A percentile compares a stretch with the other conserved stretches of the same genome.
Conservation (phyloP, 2,888 invertebrate genomes). For the Lasius fuliginosus region DNA sequence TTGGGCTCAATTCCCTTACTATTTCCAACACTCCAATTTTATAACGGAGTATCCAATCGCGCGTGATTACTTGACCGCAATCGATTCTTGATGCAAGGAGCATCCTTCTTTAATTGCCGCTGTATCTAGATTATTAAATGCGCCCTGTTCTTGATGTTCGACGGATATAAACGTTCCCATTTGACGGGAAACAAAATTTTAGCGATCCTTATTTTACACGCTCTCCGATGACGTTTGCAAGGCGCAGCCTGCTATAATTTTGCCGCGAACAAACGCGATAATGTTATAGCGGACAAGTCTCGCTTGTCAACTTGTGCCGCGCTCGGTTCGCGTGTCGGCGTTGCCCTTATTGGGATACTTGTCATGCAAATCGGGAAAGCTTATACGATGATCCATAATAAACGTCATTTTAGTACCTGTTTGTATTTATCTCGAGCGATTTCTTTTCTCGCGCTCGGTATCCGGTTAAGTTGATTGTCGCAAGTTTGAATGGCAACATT, state of each 20-base stretch:
- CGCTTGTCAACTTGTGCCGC: conserved; percentile 33
- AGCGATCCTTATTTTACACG: conserved; percentile 9
- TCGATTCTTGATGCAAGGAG: neutral
- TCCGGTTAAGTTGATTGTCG: conserved; percentile 6
- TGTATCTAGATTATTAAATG: conserved; percentile 15
- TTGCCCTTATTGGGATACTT: conserved; percentile 31
- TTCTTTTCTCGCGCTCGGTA: neutral
- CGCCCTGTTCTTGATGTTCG: neutral
- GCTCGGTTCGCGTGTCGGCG: conserved; percentile 2
- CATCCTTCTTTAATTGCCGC: conserved; percentile 27
- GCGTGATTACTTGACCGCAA: neutral
- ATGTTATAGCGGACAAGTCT: conserved; percentile 36
- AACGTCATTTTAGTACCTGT: conserved; percentile 35
- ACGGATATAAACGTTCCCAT: neutral
- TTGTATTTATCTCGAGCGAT: conserved; percentile 5
- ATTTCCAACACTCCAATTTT: neutral
- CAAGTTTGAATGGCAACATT: neutral
- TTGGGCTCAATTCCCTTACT: neutral
- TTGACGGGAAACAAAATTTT: conserved; percentile 24
- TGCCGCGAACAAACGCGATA: conserved; percentile 39
- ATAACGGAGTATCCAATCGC: neutral
- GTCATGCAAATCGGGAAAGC: conserved; percentile 25
- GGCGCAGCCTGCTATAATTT: conserved; percentile 31
- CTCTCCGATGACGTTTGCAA: neutral
- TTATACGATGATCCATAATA: conserved; percentile 39